Conservation (phyloP, 2,113 vertebrate genomes). For the Xenopus tropicalis region UCB_Xtro_10.0 CM004446.2:146952501-146953000, state of each 20-base stretch:
- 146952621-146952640: no score
- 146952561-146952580: no score
- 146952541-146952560: no score
- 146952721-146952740: constrained; percentile 29
- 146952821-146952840: constrained; percentile 75
- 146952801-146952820: constrained; percentile 63
- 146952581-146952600: no score
- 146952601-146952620: no score
- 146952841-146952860: constrained; percentile 68
- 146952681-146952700: constrained; percentile 39
- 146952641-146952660: no score
- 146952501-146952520: no score
- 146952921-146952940: constrained; percentile 91
- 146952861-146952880: constrained; percentile 84
- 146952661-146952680: constrained; percentile 28
- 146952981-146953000: constrained; percentile 88
- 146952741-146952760: constrained; percentile 51
- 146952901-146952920: constrained; percentile 77
- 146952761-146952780: constrained; percentile 49
- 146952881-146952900: constrained; percentile 78
- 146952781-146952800: constrained; percentile 49
- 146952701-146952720: constrained; percentile 27
- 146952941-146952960: constrained; percentile 81
- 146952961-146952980: constrained; percentile 79
- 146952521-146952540: no score